Percentiles rank a stretch among this genome's conserved stretches.
These are phyloP conservation scores for Lissocephala sabroskyi DNA, from an alignment of 2,888 invertebrate species.

Conservation along the genomic window DNA sequence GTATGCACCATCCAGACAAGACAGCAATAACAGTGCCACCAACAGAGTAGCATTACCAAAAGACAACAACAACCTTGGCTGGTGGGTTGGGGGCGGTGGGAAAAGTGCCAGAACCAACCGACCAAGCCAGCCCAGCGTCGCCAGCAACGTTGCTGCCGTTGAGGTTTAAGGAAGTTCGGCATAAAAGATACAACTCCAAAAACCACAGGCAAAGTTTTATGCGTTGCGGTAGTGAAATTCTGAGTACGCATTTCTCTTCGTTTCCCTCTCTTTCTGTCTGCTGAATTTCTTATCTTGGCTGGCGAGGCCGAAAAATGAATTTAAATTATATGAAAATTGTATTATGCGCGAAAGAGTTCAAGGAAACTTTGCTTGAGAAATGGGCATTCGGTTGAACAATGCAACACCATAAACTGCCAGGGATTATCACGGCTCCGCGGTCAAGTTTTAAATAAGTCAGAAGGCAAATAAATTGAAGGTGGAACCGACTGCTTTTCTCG, in stretches of 20 bases:
- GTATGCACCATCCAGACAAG: slow-evolving; percentile 23
- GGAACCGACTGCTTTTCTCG: too few relatives aligned
- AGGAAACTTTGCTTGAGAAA: too few relatives aligned
- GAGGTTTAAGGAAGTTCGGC: slow-evolving; percentile 25
- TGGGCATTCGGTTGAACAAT: too few relatives aligned
- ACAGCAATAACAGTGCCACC: too few relatives aligned
- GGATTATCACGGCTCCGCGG: too few relatives aligned
- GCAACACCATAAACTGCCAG: too few relatives aligned
- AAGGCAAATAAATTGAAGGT: too few relatives aligned
- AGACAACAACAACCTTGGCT: background rate
- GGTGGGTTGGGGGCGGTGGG: background rate
- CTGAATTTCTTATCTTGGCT: background rate
- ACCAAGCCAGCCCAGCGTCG: background rate
- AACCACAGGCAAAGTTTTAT: slow-evolving; percentile 47
- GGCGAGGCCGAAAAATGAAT: slow-evolving; percentile 38
- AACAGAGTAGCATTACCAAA: too few relatives aligned
- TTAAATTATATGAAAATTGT: slow-evolving; percentile 58
- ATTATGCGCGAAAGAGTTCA: slow-evolving; percentile 31
- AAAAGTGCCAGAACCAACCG: background rate
- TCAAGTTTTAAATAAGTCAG: too few relatives aligned
- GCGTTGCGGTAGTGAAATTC: slow-evolving; percentile 18
- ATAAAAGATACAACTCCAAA: slow-evolving; percentile 9
- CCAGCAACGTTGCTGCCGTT: background rate
- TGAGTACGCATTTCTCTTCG: slow-evolving; percentile 3
- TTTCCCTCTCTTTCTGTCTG: background rate